Base-by-base conservation (phyloP, 2,797 vertebrate species). In the Amniataba percoides region DNA sequence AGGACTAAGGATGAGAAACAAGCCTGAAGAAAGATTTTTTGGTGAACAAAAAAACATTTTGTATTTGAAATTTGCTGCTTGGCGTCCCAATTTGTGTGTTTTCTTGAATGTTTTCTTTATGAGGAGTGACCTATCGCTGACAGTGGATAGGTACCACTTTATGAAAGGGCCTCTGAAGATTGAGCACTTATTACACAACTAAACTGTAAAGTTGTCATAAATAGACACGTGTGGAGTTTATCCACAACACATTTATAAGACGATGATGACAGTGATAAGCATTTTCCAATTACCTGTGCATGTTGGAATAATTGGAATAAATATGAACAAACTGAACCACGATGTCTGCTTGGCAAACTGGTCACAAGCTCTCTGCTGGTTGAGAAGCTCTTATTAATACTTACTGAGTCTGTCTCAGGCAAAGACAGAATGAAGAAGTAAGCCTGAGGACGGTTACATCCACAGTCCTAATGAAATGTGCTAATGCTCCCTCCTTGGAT, bases 361-460 rank as follows among this genome's bases (percentile, higher is more conserved):
- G 52, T 61, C 74, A 58, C 57, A 57, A 10, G 23, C 53, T 59
- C 34, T 46, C 3, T 43, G 45, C 48, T 64, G 42, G 21, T 18
- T 67, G 46, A 55, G n/a, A 68, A 51, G 39, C 5, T 49, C 15
- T 65, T 31, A 49, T 67, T 72, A 42, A 71, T 19, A 51, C 51
- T 77, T 6, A 71, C 31, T 19, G 60, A 76, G 56, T 25, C 16
- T 0, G 27, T 55, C 71, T 71, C 4, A 55, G 19, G 52, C 70
- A 46, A 36, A 66, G 63, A 77, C 43, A 53, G 67, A 83, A 51
- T 36, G 19, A 57, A 74, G 36, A 48, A 25, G 42, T 65, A 43
- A 46, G 57, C 66, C 59, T 19, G 45, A 36, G 59, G 52, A 45
- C 45, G 21, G 61, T 48, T 49, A 39, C 27, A 23, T 65, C 56